Evolutionary conservation across 2,113 vertebrate genomes (phyloP).

Genomic region (Microtus oregoni): DNA sequence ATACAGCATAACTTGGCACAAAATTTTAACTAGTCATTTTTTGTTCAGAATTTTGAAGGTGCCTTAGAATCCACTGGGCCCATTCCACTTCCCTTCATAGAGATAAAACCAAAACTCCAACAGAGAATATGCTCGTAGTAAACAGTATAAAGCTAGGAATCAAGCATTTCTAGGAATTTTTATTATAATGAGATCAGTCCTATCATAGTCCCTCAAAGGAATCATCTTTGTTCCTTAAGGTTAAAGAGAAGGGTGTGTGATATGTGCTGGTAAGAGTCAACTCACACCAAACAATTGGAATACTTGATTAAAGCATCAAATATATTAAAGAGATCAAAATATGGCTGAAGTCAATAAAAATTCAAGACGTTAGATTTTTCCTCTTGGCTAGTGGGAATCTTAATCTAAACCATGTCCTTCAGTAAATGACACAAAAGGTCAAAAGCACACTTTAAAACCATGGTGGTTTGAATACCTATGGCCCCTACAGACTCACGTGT

Average conservation of each 20-base stretch:
- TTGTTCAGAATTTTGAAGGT: background rate
- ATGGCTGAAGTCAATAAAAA: constrained; percentile 9
- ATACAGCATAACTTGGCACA: background rate
- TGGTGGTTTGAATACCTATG: background rate
- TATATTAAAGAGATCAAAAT: background rate
- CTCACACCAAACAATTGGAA: background rate
- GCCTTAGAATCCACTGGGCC: background rate
- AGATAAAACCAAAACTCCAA: background rate
- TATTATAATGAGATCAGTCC: background rate
- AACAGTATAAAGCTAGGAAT: background rate
- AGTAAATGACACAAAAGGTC: background rate
- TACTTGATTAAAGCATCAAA: background rate
- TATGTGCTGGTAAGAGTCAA: background rate
- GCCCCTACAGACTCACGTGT: background rate
- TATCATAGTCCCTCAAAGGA: background rate
- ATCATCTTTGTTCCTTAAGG: background rate
- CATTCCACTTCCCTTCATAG: background rate
- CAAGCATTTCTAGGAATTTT: background rate
- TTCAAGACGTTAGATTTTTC: background rate
- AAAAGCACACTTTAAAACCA: constrained; percentile 43
- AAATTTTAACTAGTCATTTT: constrained; percentile 42
- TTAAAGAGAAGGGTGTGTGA: background rate
- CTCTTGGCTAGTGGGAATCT: background rate
- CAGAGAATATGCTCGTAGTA: background rate
- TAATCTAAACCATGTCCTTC: constrained; percentile 23